Evolutionary conservation across 2,888 invertebrate genomes (phyloP).

Genomic region (Polymixis flavicincta): DNA sequence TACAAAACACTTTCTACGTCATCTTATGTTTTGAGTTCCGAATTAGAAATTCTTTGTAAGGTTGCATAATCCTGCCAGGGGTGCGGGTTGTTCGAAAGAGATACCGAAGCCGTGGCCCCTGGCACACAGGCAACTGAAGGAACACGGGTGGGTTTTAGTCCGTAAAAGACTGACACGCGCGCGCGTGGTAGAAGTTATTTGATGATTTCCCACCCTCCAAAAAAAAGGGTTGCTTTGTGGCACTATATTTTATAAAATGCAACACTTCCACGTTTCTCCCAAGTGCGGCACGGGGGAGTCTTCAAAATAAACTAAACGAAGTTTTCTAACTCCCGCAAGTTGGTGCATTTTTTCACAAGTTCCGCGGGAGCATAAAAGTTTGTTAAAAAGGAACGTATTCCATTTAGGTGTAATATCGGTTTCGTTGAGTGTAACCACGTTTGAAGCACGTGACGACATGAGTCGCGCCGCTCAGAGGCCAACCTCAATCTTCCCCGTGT

Average conservation of each 20-base stretch:
- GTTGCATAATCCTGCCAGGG: too few species aligned
- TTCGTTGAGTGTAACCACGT: constrained; percentile 71
- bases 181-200: too few species aligned
- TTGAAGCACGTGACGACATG: constrained; percentile 76
- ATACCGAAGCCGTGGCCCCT: too few species aligned
- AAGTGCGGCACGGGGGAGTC: constrained; percentile 58
- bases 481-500: constrained; percentile 83
- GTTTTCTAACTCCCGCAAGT: constrained; percentile 60
- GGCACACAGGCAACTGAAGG: too few species aligned
- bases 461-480: constrained; percentile 69
- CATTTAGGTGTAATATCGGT: constrained; percentile 70
- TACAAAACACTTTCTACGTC: constrained; percentile 24
- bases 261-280: constrained; percentile 55
- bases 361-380: constrained; percentile 55
- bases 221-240: constrained; percentile 27
- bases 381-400: constrained; percentile 67
- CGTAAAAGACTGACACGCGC: too few species aligned
- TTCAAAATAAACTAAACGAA: constrained; percentile 64
- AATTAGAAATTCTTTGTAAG: constrained; percentile 30
- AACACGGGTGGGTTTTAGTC: too few species aligned
- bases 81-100: too few species aligned
- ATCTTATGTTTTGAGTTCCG: constrained; percentile 14
- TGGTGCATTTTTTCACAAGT: constrained; percentile 66
- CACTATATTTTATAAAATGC: constrained; percentile 57
- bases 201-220: too few species aligned